Evolutionary conservation across 1,140 invertebrate genomes (phyloP), one percentile per base, ranked within the genome.

Genomic region (Pseudomyrmex pallidus): DNA sequence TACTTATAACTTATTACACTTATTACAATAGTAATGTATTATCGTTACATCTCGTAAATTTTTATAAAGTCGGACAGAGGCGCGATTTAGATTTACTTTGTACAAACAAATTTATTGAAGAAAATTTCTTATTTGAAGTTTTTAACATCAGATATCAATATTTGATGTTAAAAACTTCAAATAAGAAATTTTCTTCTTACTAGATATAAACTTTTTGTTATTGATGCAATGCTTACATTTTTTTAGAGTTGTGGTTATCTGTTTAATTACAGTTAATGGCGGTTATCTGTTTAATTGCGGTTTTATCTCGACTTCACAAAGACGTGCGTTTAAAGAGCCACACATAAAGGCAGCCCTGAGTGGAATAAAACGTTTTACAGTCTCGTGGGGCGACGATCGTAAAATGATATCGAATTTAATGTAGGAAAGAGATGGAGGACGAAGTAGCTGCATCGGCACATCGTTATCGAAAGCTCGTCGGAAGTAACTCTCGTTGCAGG

Each of bases 401-500:
- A 77, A 87, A 87, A 87, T 73, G 86, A 87, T 84, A 87, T 87
- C 74, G 67, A 87, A 87, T 87, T 87, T 83, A 72, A 76, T 54
- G 57, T 57, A 2, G 57, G 52, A 35, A 12, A 44, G 67, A 66
- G 76, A 82, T 72, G 25, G 59, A 50, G 20, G 70, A 12, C 46
- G 57, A 63, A 46, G 72, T 83, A 56, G 56, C n/a, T 80, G 54
- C 44, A n/a, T 61, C 46, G 54, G 8, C 12, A 35, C 56, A 62
- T 80, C 66, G 64, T 72, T 80, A 80, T 70, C 66, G 54, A 50
- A 48, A 76, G 20, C 54, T 70, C 15, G 44, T 78, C 64, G 63
- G 22, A 59, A 57, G 67, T 48, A 78, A 59, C 35, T 78, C 10
- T 10, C 35, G n/a, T 59, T 72, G 66, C 44, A 70, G 56, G 54